Percentiles rank a stretch among this genome's conserved stretches.
Conservation (phyloP, 2,888 invertebrate genomes). For the Nineta flava region DNA sequence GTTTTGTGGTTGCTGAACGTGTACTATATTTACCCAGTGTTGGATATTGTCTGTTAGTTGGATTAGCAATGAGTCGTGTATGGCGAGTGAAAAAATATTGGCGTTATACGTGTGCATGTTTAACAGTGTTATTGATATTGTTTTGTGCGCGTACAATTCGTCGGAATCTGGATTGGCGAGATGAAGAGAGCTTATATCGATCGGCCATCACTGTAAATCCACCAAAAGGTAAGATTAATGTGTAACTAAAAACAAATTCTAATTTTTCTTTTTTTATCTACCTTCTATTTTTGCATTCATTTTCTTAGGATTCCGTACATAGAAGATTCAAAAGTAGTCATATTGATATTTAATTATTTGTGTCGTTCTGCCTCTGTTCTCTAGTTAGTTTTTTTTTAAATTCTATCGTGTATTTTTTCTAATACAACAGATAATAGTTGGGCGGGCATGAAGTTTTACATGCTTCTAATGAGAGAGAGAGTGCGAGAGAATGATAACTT, state of each 20-base stretch:
- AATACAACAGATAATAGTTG: too few relatives aligned
- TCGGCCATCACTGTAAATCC: slow-evolving; percentile 88
- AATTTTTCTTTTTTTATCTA: neutral
- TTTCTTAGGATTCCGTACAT: too few relatives aligned
- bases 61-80: slow-evolving; percentile 47
- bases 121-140: slow-evolving; percentile 41
- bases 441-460: too few relatives aligned
- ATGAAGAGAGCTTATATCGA: slow-evolving; percentile 83
- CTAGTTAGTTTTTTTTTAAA: neutral
- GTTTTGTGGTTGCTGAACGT: slow-evolving; percentile 94
- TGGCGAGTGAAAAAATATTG: slow-evolving; percentile 29
- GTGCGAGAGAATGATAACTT: too few relatives aligned
- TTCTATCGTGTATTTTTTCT: too few relatives aligned
- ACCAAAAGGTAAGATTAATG: slow-evolving; percentile 72
- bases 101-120: slow-evolving; percentile 30
- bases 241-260: neutral
- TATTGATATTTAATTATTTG: neutral
- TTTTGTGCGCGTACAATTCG: slow-evolving; percentile 62
- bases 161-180: slow-evolving; percentile 80
- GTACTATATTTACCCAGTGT: slow-evolving; percentile 92
- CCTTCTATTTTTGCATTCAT: too few relatives aligned
- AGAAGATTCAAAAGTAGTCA: too few relatives aligned
- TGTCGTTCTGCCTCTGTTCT: neutral
- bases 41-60: slow-evolving; percentile 81
- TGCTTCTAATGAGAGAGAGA: too few relatives aligned